Base-by-base conservation (phyloP, 2,888 invertebrate species). In the Blastobasis lacticolella region DNA sequence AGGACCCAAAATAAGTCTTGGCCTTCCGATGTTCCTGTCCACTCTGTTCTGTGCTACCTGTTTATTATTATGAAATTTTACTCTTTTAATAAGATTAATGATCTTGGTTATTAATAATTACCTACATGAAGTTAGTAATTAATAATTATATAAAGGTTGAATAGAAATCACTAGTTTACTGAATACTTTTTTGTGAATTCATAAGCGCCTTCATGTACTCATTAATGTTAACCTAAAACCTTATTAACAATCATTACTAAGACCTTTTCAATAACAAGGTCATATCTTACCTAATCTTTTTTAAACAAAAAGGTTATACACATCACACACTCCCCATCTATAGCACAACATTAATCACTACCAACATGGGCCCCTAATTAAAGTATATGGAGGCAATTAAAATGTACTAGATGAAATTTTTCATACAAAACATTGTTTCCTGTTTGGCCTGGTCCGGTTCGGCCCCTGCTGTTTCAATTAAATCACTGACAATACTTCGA, bases 381-480 rank as follows among this genome's bases (percentile, higher is more conserved):
- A 81, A 81, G 67, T 78, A 74, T 75, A 75, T 75, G 70, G 63
- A 79, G 73, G 76, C 82, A 82, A 86, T 85, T 85, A 84, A 79
- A 80, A 69, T 62, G 72, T 74, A 80, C 72, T 74, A 74, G 75
- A 78, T 75, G 66, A 73, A 71, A 72, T 73, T 81, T 83, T 86
- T 80, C 69, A 77, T 78, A 76, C 77, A 79, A 82, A 86, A 82
- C 81, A 80, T 81, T 85, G 82, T 83, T 83, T 84, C 76, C 76
- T 78, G 76, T 71, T 67, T 66, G 64, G 54, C 60, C 60, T 53
- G 64, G 73, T 69, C 66, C 58, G 67, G 61, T 61, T 65, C 57
- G 76, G 67, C 81, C 75, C 87, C 87, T 68, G 87, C 88, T 87
- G 88, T 88, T 88, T 87, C 87, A 86, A 87, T 88, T 88, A 87